Conservation (phyloP, 2,888 invertebrate genomes). For the Hoplodrina ambigua region DNA sequence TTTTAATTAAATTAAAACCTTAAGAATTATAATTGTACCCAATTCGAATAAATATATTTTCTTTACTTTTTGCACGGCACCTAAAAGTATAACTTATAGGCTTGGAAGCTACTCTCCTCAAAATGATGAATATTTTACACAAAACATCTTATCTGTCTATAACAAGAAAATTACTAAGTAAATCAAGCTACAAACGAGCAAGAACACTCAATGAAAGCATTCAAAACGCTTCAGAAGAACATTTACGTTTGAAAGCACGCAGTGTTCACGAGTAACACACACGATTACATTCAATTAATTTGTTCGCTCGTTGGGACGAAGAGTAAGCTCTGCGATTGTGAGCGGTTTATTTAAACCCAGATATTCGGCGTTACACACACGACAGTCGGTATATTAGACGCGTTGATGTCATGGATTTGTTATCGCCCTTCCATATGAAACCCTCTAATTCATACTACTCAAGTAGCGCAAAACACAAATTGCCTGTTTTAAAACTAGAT, state of each 20-base stretch:
- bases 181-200: constrained; percentile 35
- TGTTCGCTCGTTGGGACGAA: constrained; percentile 63
- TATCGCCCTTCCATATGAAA: constrained; percentile 43
- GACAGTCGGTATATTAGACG: constrained; percentile 56
- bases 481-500: constrained; percentile 28
- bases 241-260: constrained; percentile 48
- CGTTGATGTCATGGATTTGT: constrained; percentile 65
- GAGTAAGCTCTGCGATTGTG: constrained; percentile 62
- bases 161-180: constrained; percentile 46
- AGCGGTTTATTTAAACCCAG: constrained; percentile 67
- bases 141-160: constrained; percentile 5
- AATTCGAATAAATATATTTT: background rate
- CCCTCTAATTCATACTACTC: constrained; percentile 33
- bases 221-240: constrained; percentile 47
- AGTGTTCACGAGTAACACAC: constrained; percentile 52
- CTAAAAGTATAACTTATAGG: background rate
- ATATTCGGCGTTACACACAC: constrained; percentile 58
- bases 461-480: constrained; percentile 18
- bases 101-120: constrained; percentile 3
- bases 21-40: background rate
- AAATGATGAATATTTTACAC: constrained; percentile 10
- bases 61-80: background rate
- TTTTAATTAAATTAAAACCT: constrained; percentile 43
- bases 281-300: constrained; percentile 68
- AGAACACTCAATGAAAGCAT: constrained; percentile 41